These are phyloP conservation scores for Athene noctua DNA, from an alignment of 2,113 vertebrate genomes.

Conservation along the genomic window DNA sequence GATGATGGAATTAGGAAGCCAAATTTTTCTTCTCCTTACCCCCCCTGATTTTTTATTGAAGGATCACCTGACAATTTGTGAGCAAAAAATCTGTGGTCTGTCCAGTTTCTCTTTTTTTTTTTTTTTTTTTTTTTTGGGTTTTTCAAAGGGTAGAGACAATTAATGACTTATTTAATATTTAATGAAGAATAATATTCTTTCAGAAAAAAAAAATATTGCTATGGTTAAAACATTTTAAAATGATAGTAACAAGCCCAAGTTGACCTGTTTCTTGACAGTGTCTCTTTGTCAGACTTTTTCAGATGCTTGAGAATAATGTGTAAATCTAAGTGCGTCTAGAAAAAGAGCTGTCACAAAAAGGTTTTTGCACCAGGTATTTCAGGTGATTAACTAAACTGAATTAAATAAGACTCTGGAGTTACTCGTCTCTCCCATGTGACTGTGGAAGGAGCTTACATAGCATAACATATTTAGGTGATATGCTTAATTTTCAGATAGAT, in stretches of 20 bases:
- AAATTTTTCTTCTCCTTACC: background rate
- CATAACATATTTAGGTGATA: background rate
- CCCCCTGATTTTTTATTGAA: background rate
- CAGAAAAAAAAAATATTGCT: background rate
- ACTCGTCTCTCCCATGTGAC: background rate
- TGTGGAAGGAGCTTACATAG: background rate
- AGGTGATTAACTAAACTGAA: background rate
- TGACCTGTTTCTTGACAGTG: background rate
- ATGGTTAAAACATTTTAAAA: background rate
- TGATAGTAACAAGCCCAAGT: rapidly evolving
- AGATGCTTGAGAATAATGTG: background rate
- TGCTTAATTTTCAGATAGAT: rapidly evolving
- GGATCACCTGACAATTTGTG: background rate
- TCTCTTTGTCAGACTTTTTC: background rate
- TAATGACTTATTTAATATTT: background rate
- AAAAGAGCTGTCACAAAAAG: background rate
- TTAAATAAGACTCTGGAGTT: background rate
- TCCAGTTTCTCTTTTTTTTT: background rate
- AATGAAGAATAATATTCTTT: background rate
- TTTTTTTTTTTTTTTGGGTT: background rate
- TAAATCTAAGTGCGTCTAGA: background rate
- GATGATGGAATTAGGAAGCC: background rate
- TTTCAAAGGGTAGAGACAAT: background rate
- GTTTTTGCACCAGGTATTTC: background rate
- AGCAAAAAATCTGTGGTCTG: background rate